Evolutionary conservation across 2,797 vertebrate genomes (phyloP).

Genomic region (Odontamblyopus rebecca): DNA sequence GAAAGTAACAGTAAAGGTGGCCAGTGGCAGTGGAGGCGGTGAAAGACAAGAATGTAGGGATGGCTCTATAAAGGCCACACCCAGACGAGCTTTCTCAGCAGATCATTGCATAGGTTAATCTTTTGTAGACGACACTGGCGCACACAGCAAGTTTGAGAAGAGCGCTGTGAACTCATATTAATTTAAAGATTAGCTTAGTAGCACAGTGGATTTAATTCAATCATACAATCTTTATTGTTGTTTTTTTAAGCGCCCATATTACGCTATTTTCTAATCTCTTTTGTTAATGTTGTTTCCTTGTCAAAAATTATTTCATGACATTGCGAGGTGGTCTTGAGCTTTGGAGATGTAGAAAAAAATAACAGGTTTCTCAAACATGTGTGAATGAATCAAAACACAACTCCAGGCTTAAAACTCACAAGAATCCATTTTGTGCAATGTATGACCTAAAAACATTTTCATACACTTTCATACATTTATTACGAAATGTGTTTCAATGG

Average conservation of each 20-base stretch:
- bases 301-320: too few relatives aligned
- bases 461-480: not conserved
- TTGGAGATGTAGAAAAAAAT: too few relatives aligned
- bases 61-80: conserved; percentile 50
- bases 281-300: too few relatives aligned
- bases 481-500: not conserved
- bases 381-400: too few relatives aligned
- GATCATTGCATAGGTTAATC: conserved; percentile 56
- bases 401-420: too few relatives aligned
- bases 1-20: conserved; percentile 44
- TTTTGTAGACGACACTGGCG: conserved; percentile 36
- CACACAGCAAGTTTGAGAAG: conserved; percentile 10
- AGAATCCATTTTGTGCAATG: too few relatives aligned
- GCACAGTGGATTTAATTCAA: not conserved
- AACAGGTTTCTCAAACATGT: too few relatives aligned
- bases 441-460: not conserved
- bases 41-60: conserved; percentile 60
- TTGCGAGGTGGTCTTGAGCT: too few relatives aligned
- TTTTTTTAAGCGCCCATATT: too few relatives aligned
- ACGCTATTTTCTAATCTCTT: too few relatives aligned
- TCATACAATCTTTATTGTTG: not conserved
- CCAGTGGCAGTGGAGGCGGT: conserved; percentile 41
- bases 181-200: not conserved
- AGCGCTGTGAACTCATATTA: conserved; percentile 16
- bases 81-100: conserved; percentile 47